Base-by-base conservation (phyloP, 2,888 invertebrate species). In the Gymnoscelis rufifasciata region DNA sequence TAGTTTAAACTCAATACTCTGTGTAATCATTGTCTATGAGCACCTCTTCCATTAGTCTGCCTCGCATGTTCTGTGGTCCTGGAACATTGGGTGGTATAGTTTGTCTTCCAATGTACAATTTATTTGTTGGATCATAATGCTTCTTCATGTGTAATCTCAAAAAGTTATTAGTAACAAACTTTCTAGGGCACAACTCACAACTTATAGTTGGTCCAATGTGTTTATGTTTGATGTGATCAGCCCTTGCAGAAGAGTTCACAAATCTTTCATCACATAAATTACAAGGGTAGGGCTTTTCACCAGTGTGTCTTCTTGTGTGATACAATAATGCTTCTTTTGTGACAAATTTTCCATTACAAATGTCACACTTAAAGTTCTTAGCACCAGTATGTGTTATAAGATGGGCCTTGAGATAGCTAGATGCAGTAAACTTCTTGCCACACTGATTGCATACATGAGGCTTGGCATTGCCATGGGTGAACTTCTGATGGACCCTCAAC, bases 211-310 rank as follows among this genome's bases (percentile, higher is more conserved):
- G 35, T 15, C 35, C 35, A 1, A 35, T 19, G 19, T 87, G 87
- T 60, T 80, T 86, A 30, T 74, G 82, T 45, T 84, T 86, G 0
- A 82, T 77, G 51, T 87, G 87, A 41, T 87, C 87, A 3, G 84
- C 83, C 45, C 87, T 71, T 1, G 83, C 76, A 0, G 87, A 87
- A 0, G 86, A 77, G 60, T 87, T 87, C 10, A 35, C 35, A 42
- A 87, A 87, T 19, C 70, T 75, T 49, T 82, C 80, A n/a, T 62
- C 57, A 41, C 86, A 87, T 39, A 78, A 26, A 11, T 83, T 79
- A 59, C 86, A 87, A 3, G 74, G 68, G 38, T 72, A 86, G 0
- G 86, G 86, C 27, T 62, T 66, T 43, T 87, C 86, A 0, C 86
- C 86, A 0, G 86, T 86, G 47, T 87, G 86, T 1, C 82, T 57